Conservation (phyloP, 1,140 invertebrate species). For the Caenorhabditis inopinata region DNA sequence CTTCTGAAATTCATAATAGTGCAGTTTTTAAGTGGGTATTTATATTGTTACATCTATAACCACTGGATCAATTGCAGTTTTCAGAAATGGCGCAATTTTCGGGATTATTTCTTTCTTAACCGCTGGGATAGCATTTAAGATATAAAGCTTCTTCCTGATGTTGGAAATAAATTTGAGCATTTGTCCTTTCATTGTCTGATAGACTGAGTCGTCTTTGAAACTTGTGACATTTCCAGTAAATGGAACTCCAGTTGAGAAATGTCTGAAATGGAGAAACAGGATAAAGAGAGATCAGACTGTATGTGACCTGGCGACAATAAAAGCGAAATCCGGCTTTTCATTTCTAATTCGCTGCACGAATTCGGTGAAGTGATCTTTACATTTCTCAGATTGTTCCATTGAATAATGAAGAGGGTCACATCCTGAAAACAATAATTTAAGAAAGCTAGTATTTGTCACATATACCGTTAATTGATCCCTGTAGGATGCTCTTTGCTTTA, state of each 20-base stretch:
- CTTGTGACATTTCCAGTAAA: not conserved
- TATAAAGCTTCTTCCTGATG: not conserved
- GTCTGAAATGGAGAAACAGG: not conserved
- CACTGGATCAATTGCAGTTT: not conserved
- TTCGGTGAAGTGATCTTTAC: not conserved
- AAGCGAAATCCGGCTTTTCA: conserved; percentile 8
- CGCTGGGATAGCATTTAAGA: not conserved
- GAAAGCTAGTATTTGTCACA: no score
- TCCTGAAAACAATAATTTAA: not conserved
- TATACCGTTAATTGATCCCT: not conserved
- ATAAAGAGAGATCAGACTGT: no score
- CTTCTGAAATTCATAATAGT: no score
- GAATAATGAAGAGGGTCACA: not conserved
- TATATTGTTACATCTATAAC: not conserved
- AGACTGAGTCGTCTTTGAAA: not conserved
- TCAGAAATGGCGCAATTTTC: not conserved
- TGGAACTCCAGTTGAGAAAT: not conserved
- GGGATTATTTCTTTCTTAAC: not conserved
- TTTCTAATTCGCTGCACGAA: not conserved
- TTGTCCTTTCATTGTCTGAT: conserved; percentile 3
- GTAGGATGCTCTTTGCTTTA: not conserved
- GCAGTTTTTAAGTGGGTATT: no score
- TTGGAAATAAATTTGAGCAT: not conserved
- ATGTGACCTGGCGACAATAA: not conserved
- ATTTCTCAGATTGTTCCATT: not conserved